Evolutionary conservation across 37 sponge, comb jelly and placozoan genomes (phyloP), one percentile per base, ranked within the genome.

Genomic region (Ephydatia muelleri): DNA sequence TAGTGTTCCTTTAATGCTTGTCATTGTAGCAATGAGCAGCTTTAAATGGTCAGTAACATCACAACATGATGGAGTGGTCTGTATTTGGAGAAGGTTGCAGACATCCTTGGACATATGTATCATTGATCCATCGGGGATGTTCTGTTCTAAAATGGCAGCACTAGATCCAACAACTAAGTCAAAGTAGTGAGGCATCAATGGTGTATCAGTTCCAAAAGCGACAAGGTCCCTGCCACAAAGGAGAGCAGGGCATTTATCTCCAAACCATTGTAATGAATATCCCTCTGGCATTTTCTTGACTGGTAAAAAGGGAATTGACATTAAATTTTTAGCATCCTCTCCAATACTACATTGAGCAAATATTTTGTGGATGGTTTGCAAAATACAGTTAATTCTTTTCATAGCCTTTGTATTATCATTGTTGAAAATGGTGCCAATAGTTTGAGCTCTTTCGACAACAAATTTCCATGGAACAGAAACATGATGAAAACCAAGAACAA

Each of bases 381-480:
- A 19, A 1, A 78, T 74, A 3, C 74, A 35, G 65, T 48, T 19
- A n/a, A 65, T 57, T 37, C 72, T 81, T 68, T 82, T 65, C 65
- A 35, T 34, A 23, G 38, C 87, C 83, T 78, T 83, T 31, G n/a
- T 65, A 66, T 40, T 75, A 32, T 77, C 27, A 23, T 49, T 49
- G 22, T 43, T 21, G 47, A 33, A 47, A 0, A 80, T 73, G 16
- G 36, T 12, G 14, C 14, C 25, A 4, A 91, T 73, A 6, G 74
- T 77, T 68, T 72, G 28, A 39, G 88, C 90, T 25, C 94, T 49
- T 37, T 90, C 91, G 31, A 80, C 48, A 13, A 93, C 8, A 49
- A 90, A 39, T 2, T 81, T 35, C 67, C 76, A 67, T 26, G 78
- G 72, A 33, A 92, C 65, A 29, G n/a, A 22, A 19, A 80, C 76